Evolutionary conservation across 2,797 vertebrate genomes (phyloP).

Genomic region (Notamacropus eugenii): DNA sequence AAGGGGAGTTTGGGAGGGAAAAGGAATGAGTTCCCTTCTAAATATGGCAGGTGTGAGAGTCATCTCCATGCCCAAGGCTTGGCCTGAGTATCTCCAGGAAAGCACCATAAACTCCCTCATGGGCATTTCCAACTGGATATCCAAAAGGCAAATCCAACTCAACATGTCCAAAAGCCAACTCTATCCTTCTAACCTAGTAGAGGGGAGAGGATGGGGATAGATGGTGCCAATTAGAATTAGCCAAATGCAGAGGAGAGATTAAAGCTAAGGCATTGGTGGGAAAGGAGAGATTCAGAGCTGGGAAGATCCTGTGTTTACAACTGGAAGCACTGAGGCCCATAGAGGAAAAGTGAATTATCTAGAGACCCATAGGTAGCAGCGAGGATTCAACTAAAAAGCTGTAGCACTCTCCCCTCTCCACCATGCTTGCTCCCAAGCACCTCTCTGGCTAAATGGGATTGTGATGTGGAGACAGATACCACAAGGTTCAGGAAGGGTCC

Average conservation of each 20-base stretch:
- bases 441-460: not conserved
- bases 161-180: not conserved
- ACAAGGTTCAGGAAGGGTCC: not conserved
- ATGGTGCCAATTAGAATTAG: not conserved
- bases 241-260: not conserved
- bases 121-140: not conserved
- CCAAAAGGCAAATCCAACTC: not conserved
- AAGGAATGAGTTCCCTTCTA: not conserved
- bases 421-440: not conserved
- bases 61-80: not conserved
- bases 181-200: not conserved
- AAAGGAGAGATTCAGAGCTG: not conserved
- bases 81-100: not conserved
- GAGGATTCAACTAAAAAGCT: not conserved
- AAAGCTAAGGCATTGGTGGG: not conserved
- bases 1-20: not conserved
- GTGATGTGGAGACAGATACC: not conserved
- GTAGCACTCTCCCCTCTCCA: not conserved
- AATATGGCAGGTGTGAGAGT: not conserved
- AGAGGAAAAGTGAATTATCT: not conserved
- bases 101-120: not conserved
- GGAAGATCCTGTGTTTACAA: not conserved
- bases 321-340: not conserved
- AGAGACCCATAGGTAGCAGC: not conserved
- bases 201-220: not conserved